phyloP scores from a whole-genome alignment of 2,113 vertebrate genomes.

The Chaenogobius annularis region DNA sequence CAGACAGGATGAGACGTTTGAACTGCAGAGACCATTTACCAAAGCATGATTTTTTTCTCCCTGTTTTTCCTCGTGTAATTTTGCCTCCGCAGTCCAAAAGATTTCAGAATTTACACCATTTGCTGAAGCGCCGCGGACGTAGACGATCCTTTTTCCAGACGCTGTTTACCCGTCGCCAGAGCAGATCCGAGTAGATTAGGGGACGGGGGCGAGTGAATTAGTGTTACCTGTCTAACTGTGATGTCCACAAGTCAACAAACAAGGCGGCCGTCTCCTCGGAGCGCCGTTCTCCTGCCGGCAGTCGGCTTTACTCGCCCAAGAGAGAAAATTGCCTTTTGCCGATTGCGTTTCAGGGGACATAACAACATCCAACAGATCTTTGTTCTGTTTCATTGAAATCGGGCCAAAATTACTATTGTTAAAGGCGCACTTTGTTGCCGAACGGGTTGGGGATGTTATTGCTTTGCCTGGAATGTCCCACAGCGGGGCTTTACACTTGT shows the following conservation, averaged over 20 bases:
- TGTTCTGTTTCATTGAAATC: neutral
- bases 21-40: no score
- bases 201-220: conserved; percentile 22
- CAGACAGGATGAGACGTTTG: no score
- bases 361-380: neutral
- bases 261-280: conserved; percentile 18
- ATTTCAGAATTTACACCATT: conserved; percentile 26
- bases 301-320: conserved; percentile 24
- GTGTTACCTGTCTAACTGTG: conserved; percentile 26
- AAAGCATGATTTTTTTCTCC: no score
- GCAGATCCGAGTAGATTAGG: conserved; percentile 37
- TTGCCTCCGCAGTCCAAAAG: conserved; percentile 31
- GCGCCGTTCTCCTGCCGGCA: conserved; percentile 25
- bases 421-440: no score
- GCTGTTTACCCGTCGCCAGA: conserved; percentile 34
- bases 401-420: no score
- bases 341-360: neutral
- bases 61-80: conserved; percentile 3
- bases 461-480: no score
- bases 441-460: no score
- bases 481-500: no score
- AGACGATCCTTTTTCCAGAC: conserved; percentile 27
- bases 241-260: conserved; percentile 29
- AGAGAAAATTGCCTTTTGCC: conserved; percentile 2
- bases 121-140: conserved; percentile 25